phyloP scores from a whole-genome alignment of 2,888 invertebrate genomes.

The Agrochola lychnidis region DNA sequence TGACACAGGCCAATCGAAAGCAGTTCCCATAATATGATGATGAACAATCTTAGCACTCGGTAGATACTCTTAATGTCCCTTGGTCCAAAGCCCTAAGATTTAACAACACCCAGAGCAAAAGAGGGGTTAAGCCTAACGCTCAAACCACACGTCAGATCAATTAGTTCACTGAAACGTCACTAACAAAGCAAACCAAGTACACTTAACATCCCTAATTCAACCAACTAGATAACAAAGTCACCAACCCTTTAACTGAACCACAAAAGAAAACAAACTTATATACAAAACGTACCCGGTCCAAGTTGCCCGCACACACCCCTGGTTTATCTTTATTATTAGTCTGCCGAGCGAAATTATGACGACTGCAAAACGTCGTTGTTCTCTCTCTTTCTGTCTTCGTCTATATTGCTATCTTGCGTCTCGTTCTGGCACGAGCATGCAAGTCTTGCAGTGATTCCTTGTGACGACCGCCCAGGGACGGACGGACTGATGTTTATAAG shows the following conservation, averaged over 20 bases:
- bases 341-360: constrained; percentile 91
- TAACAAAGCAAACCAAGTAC: constrained; percentile 9
- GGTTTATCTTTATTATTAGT: constrained; percentile 91
- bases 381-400: constrained; percentile 71
- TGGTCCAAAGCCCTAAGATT: not conserved
- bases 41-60: not conserved
- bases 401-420: constrained; percentile 59
- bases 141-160: constrained; percentile 32
- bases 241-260: constrained; percentile 46
- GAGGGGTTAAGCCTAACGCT: not conserved
- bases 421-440: constrained; percentile 73
- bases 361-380: constrained; percentile 87
- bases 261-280: constrained; percentile 56
- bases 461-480: constrained; percentile 81
- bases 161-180: constrained; percentile 32
- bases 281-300: constrained; percentile 54
- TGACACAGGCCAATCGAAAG: not conserved
- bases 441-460: constrained; percentile 83
- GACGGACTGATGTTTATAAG: constrained; percentile 79
- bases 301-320: constrained; percentile 68
- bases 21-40: not conserved
- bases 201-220: constrained; percentile 29
- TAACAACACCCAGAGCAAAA: not conserved
- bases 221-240: constrained; percentile 47
- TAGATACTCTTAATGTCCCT: not conserved